Percentiles rank a stretch among this genome's conserved stretches.
These are phyloP conservation scores for Thymelicus lineola DNA, from an alignment of 2,888 invertebrate species.

Conservation along the genomic window DNA sequence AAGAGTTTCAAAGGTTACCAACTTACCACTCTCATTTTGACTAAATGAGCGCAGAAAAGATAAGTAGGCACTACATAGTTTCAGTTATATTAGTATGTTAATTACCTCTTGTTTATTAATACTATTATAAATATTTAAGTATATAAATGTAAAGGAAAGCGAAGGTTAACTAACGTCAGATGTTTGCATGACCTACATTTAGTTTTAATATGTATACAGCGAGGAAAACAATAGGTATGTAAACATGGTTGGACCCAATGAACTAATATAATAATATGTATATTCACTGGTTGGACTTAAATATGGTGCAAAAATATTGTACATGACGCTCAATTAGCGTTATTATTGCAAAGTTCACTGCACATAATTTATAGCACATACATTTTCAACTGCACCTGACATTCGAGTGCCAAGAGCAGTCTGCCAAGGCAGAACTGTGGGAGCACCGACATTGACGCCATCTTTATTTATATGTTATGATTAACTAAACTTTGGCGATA, in stretches of 20 bases:
- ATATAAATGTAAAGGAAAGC: neutral
- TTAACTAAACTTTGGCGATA: neutral
- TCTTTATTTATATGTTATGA: slow-evolving; percentile 43
- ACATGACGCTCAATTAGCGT: slow-evolving; percentile 4
- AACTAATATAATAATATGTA: too few relatives aligned
- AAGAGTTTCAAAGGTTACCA: too few relatives aligned
- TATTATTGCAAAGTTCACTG: slow-evolving; percentile 10
- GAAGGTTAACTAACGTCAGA: neutral
- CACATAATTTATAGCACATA: slow-evolving; percentile 40
- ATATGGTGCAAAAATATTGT: slow-evolving; percentile 1
- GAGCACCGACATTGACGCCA: slow-evolving; percentile 48
- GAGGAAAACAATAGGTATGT: slow-evolving; percentile 10
- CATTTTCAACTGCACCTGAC: slow-evolving; percentile 51
- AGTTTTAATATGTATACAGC: neutral
- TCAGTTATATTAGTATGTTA: too few relatives aligned
- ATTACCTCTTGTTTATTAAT: too few relatives aligned
- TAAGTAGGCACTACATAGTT: too few relatives aligned
- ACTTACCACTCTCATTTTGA: too few relatives aligned
- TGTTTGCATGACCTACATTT: neutral
- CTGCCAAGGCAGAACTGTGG: slow-evolving; percentile 61
- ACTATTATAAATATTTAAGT: too few relatives aligned
- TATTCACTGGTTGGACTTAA: neutral
- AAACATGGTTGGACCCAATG: neutral
- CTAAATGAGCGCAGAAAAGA: too few relatives aligned
- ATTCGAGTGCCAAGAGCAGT: slow-evolving; percentile 58